Conservation (phyloP, 1,140 invertebrate species). For the Harlomillsia oculata region DNA sequence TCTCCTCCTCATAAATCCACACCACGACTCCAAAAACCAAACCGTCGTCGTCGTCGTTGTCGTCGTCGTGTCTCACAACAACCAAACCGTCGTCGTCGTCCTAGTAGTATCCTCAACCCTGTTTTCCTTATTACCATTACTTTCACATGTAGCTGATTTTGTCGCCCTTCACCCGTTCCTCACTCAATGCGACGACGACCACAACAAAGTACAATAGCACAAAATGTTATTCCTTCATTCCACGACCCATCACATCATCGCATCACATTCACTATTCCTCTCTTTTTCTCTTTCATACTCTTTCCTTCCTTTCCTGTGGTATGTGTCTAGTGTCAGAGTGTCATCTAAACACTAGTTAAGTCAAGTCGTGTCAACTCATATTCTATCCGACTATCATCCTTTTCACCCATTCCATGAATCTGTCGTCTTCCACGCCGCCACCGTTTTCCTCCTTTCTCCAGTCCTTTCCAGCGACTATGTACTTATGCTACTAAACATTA, state of each 20-base stretch:
- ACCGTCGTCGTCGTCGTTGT: neutral
- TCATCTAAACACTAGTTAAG: no score
- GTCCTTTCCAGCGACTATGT: no score
- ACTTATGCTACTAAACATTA: no score
- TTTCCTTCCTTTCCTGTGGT: neutral
- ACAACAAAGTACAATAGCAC: neutral
- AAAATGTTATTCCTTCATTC: no score
- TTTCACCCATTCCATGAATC: no score
- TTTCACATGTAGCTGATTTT: neutral
- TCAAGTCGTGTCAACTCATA: no score
- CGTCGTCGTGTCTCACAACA: neutral
- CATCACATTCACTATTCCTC: neutral
- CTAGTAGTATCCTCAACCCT: no score
- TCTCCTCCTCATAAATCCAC: conserved; percentile 28
- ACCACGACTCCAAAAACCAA: neutral
- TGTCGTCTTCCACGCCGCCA: no score
- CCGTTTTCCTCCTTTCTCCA: no score
- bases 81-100: no score
- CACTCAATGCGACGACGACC: neutral
- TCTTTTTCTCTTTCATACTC: neutral
- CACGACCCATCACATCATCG: neutral
- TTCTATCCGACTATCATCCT: no score
- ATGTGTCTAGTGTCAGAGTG: neutral
- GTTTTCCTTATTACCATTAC: no score
- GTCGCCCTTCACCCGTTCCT: neutral